phyloP scores from a whole-genome alignment of 1,140 invertebrate species.

The Leptinotarsa defecta region DNA sequence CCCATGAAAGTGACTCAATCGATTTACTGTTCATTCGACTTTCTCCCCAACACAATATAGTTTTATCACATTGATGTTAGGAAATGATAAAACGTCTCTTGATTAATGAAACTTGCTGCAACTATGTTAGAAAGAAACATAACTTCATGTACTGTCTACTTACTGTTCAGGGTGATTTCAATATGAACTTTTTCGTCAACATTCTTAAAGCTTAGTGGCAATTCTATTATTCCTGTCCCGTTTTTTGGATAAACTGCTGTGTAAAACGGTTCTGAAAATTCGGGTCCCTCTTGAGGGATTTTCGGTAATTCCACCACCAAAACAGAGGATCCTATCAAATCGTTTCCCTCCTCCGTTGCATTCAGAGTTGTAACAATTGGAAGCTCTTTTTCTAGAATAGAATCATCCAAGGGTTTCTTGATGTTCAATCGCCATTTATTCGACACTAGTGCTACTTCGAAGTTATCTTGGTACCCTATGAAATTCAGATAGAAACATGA shows the following conservation, averaged over 20 bases:
- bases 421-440: slow-evolving; percentile 26
- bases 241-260: slow-evolving; percentile 15
- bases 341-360: slow-evolving; percentile 21
- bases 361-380: slow-evolving; percentile 28
- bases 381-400: slow-evolving; percentile 4
- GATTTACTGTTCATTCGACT: too few relatives aligned
- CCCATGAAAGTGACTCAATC: too few relatives aligned
- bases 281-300: neutral
- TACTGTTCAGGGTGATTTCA: neutral
- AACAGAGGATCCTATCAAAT: slow-evolving; percentile 16
- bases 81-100: too few relatives aligned
- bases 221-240: neutral
- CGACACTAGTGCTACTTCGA: neutral
- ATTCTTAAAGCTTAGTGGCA: neutral
- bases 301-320: slow-evolving; percentile 30
- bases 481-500: neutral
- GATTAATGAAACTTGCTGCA: too few relatives aligned
- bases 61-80: too few relatives aligned
- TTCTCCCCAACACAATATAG: too few relatives aligned
- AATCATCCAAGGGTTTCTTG: neutral
- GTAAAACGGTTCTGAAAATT: slow-evolving; percentile 28
- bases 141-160: neutral
- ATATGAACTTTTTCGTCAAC: neutral
- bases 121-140: too few relatives aligned
- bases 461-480: neutral